Percentiles rank a stretch among this genome's conserved stretches.
Evolutionary conservation across 2,888 invertebrate genomes (phyloP).

Genomic region (Folsomia manolachei): DNA sequence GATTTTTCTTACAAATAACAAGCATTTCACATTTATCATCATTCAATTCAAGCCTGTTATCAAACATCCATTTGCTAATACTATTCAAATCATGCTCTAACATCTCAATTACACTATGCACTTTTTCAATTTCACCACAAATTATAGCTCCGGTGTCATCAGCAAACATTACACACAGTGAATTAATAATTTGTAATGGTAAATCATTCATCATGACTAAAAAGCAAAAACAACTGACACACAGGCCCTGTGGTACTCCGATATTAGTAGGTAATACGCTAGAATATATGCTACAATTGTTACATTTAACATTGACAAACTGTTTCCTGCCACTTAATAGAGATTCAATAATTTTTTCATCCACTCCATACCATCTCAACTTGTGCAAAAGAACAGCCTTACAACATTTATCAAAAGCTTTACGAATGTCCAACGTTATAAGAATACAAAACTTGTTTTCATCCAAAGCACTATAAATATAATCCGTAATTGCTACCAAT

Average conservation of each 20-base stretch:
- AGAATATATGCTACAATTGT: not conserved
- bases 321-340: not conserved
- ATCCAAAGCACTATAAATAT: not conserved
- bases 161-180: not conserved
- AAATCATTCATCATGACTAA: not conserved
- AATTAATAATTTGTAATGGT: not conserved
- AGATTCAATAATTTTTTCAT: not conserved
- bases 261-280: not conserved
- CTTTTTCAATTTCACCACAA: not conserved
- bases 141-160: not conserved
- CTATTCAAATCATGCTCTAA: not conserved
- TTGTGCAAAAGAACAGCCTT: not conserved
- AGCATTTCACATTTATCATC: not conserved
- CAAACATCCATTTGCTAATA: not conserved
- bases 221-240: not conserved
- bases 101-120: not conserved
- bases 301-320: not conserved
- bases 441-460: not conserved
- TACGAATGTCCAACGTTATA: not conserved
- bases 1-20: not conserved
- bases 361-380: not conserved
- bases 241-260: not conserved
- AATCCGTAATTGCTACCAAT: conserved; percentile 8
- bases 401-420: not conserved
- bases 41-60: not conserved